Evolutionary conservation across 1,140 invertebrate genomes (phyloP).

Genomic region (Zaprionus ghesquierei): DNA sequence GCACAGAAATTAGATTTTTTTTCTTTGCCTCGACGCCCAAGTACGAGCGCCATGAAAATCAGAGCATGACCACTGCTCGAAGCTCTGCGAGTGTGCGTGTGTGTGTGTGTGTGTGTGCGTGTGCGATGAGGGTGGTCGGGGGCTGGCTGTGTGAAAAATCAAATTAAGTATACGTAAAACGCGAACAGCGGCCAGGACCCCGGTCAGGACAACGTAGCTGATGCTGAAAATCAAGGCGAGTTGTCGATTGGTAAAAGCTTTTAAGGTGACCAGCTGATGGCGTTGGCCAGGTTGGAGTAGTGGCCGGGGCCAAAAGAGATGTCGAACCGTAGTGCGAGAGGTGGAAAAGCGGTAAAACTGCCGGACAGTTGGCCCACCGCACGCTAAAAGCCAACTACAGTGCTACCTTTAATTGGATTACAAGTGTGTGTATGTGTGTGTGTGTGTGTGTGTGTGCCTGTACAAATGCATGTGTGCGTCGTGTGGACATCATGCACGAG

Average conservation of each 20-base stretch:
- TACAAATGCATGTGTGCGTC: conserved; percentile 4
- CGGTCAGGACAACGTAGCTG: conserved; percentile 38
- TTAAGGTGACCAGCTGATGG: conserved; percentile 70
- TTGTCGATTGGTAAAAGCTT: conserved; percentile 81
- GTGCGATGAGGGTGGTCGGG: neutral
- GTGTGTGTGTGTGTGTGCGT: conserved; percentile 3
- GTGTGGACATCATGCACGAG: conserved; percentile 28
- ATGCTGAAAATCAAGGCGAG: conserved; percentile 76
- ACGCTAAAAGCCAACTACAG: conserved; percentile 79
- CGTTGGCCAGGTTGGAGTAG: conserved; percentile 11
- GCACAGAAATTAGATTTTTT: conserved; percentile 81
- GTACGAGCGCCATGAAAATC: conserved; percentile 59
- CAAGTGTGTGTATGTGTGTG: conserved; percentile 60
- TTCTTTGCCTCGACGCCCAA: conserved; percentile 26
- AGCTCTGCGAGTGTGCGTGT: conserved; percentile 11
- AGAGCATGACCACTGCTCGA: conserved; percentile 73
- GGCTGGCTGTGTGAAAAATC: conserved; percentile 72
- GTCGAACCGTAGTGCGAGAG: neutral
- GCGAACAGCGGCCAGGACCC: conserved; percentile 52
- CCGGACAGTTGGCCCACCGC: conserved; percentile 40
- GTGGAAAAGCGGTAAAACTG: conserved; percentile 16
- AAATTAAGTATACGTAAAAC: conserved; percentile 80
- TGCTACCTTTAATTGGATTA: conserved; percentile 82
- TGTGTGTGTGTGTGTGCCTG: conserved; percentile 10
- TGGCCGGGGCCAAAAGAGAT: neutral